Evolutionary conservation across 2,113 vertebrate genomes (phyloP).

Genomic region (Cynocephalus volans): DNA sequence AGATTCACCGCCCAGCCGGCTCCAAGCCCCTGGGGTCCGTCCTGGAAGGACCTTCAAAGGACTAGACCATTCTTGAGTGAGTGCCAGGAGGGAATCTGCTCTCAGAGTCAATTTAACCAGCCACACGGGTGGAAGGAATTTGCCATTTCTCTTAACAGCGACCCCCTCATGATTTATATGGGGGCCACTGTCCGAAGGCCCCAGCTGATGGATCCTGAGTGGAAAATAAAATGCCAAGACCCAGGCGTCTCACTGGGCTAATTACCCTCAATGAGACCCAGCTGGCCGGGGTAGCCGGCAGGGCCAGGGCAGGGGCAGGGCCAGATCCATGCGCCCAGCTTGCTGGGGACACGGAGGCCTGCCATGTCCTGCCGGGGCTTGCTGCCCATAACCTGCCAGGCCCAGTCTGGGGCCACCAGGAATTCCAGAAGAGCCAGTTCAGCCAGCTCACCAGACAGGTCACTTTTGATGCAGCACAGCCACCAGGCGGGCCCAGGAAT

Average conservation of each 20-base stretch:
- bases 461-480: neutral
- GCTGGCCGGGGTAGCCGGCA: slow-evolving; percentile 45
- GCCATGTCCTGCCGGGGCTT: neutral
- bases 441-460: neutral
- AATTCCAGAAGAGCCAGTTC: neutral
- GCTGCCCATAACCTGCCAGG: neutral
- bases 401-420: neutral
- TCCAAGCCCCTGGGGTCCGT: slow-evolving; percentile 73
- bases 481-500: neutral
- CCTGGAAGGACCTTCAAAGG: slow-evolving; percentile 82
- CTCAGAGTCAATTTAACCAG: slow-evolving; percentile 68
- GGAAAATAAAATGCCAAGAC: slow-evolving; percentile 72
- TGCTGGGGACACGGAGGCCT: neutral
- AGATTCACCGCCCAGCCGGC: slow-evolving; percentile 45
- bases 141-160: slow-evolving; percentile 73
- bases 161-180: slow-evolving; percentile 72
- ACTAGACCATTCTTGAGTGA: slow-evolving; percentile 72
- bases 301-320: neutral
- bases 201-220: slow-evolving; percentile 24
- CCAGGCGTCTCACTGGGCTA: slow-evolving; percentile 30
- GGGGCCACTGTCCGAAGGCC: slow-evolving; percentile 75
- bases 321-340: neutral
- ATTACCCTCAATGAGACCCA: slow-evolving; percentile 77
- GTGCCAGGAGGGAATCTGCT: slow-evolving; percentile 73
- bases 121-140: slow-evolving; percentile 82